These are phyloP conservation scores for Eulemur rufifrons DNA, from an alignment of 2,113 vertebrate genomes.

Conservation along the genomic window DNA sequence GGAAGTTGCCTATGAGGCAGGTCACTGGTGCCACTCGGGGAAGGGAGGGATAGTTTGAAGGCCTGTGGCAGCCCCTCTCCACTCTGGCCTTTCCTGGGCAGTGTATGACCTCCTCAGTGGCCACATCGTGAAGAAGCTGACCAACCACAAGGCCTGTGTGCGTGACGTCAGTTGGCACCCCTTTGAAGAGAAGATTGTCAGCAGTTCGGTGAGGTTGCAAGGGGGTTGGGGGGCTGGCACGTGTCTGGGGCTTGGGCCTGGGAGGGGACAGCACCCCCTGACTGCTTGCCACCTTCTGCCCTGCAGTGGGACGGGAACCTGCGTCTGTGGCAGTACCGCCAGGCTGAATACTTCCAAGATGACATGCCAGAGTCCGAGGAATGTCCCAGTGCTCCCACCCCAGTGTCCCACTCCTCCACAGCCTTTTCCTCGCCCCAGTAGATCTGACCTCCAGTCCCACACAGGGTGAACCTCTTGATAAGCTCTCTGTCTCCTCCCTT, in stretches of 20 bases:
- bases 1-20: background rate
- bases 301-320: constrained; percentile 92
- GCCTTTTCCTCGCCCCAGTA: constrained; percentile 75
- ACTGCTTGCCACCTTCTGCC: constrained; percentile 16
- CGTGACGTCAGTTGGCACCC: constrained; percentile 95
- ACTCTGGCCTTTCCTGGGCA: constrained; percentile 70
- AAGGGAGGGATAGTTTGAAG: background rate
- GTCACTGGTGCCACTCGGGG: background rate
- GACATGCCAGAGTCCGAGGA: constrained; percentile 74
- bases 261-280: background rate
- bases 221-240: background rate
- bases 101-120: constrained; percentile 93
- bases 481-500: constrained; percentile 9
- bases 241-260: background rate
- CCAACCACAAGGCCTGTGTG: constrained; percentile 92
- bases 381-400: background rate
- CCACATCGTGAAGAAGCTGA: constrained; percentile 87
- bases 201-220: constrained; percentile 90
- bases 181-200: constrained; percentile 91
- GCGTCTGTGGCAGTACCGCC: constrained; percentile 91
- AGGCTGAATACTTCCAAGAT: constrained; percentile 87
- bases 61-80: background rate
- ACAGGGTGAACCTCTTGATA: constrained; percentile 36
- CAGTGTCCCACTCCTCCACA: background rate
- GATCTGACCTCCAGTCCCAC: constrained; percentile 26